phyloP scores from a whole-genome alignment of 2,113 vertebrate genomes.

The Lucifuga dentata region DNA sequence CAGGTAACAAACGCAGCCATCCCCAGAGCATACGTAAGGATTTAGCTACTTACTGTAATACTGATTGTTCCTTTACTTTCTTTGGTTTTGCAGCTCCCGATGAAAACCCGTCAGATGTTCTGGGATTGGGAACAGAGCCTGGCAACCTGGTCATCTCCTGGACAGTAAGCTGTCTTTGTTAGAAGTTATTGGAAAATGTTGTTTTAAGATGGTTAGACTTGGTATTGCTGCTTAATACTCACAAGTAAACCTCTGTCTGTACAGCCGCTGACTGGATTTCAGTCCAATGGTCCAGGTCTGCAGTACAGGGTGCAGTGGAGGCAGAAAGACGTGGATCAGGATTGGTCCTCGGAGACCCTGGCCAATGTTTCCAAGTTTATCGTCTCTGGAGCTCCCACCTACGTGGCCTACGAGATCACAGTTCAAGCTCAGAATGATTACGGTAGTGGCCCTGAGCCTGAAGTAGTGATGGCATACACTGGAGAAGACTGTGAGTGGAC shows the following conservation, averaged over 20 bases:
- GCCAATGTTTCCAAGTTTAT: slow-evolving; percentile 90
- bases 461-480: slow-evolving; percentile 86
- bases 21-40: not conserved
- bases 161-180: slow-evolving; percentile 85
- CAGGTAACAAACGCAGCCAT: slow-evolving; percentile 80
- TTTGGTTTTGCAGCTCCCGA: slow-evolving; percentile 86
- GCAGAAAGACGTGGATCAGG: slow-evolving; percentile 88
- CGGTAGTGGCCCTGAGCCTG: slow-evolving; percentile 88
- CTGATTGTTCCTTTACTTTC: not conserved
- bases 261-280: slow-evolving; percentile 90
- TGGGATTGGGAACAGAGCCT: slow-evolving; percentile 87
- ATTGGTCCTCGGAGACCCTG: slow-evolving; percentile 89
- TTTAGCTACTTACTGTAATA: not conserved
- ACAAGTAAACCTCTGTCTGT: slow-evolving; percentile 12
- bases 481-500: slow-evolving; percentile 93
- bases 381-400: slow-evolving; percentile 90
- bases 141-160: slow-evolving; percentile 93
- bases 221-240: not conserved
- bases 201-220: too few relatives aligned
- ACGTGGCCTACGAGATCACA: slow-evolving; percentile 90
- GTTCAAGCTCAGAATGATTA: slow-evolving; percentile 92
- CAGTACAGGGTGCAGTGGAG: slow-evolving; percentile 94
- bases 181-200: not conserved
- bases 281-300: slow-evolving; percentile 93
- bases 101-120: slow-evolving; percentile 88